phyloP scores from a whole-genome alignment of 2,888 invertebrate genomes.

The Diachrysia chrysitis region DNA sequence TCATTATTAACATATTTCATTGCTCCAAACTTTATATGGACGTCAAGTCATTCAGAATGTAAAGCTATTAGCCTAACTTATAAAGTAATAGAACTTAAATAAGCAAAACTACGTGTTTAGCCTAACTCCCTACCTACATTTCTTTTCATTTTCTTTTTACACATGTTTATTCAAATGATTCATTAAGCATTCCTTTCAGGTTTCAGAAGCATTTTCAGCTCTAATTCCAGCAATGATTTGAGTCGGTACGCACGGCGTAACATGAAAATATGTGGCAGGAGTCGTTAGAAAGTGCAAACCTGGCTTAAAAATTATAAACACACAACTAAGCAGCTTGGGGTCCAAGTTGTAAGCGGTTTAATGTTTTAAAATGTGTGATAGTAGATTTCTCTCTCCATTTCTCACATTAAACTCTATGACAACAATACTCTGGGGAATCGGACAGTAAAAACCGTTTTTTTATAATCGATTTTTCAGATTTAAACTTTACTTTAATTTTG shows the following conservation, averaged over 20 bases:
- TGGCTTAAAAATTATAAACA: slow-evolving; percentile 63
- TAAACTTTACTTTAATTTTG: too few species aligned
- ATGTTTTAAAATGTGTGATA: background rate
- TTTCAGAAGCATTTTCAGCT: slow-evolving; percentile 36
- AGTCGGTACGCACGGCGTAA: slow-evolving; percentile 42
- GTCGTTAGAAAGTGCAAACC: slow-evolving; percentile 58
- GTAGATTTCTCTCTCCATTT: too few species aligned
- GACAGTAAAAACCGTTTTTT: too few species aligned
- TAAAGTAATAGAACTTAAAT: too few species aligned
- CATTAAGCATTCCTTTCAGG: slow-evolving; percentile 48
- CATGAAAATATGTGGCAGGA: slow-evolving; percentile 51
- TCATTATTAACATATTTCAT: too few species aligned
- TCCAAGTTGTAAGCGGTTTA: slow-evolving; percentile 19
- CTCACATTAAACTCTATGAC: too few species aligned
- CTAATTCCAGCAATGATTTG: slow-evolving; percentile 52
- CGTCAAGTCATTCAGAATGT: too few species aligned
- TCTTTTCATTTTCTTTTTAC: slow-evolving; percentile 10
- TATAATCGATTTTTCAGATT: too few species aligned
- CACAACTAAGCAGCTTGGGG: slow-evolving; percentile 19
- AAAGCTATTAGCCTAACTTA: too few species aligned
- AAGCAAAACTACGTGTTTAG: background rate
- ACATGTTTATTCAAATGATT: slow-evolving; percentile 34
- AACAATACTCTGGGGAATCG: too few species aligned
- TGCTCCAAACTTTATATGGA: too few species aligned
- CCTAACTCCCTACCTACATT: background rate